Evolutionary conservation across 2,797 vertebrate genomes (phyloP), one percentile per base, ranked within the genome.

Genomic region (Crypturellus tataupa): DNA sequence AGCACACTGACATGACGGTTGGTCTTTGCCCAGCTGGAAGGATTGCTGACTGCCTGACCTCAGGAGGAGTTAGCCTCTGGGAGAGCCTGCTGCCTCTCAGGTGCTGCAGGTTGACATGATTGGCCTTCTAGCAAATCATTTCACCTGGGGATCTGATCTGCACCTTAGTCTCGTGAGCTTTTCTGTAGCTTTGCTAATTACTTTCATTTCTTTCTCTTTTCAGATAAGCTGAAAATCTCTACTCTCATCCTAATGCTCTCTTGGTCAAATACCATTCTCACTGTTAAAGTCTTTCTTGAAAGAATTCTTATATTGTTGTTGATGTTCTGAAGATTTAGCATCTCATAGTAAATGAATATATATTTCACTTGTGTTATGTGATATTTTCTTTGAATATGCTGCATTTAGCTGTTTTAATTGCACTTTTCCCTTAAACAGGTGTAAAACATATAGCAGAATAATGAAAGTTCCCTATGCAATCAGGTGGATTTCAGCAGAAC

Each of bases 401-500:
- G 84, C 17, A 33, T 67, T 51, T 60, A 77, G 33, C 82, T 3
- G 40, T 64, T 92, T 31, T 23, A 94, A 88, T 80, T n/a, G 19
- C n/a, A 12, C 31, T 75, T 87, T 71, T 87, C 59, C 29, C 80
- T 40, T 15, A 77, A 44, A 46, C 6, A 42, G 35, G 67, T 85
- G 76, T 82, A 89, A 89, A 82, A 77, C 6, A 12, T 4, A 10
- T 72, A 85, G 44, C 58, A 9, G 85, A 80, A 44, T 29, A 73
- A 73, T 42, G 21, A 91, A 69, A 94, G 70, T 81, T 90, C 60
- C 65, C 60, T 78, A 49, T 25, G 12, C 68, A 24, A 71, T 93
- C 82, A 51, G 40, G 51, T 82, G 24, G 49, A 60, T 80, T 95
- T 89, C 40, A 75, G 23, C 59, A 70, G 85, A 92, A 71, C 23